Base-by-base conservation (phyloP, 1,140 invertebrate species). In the Ceratosolen fusciceps region DNA sequence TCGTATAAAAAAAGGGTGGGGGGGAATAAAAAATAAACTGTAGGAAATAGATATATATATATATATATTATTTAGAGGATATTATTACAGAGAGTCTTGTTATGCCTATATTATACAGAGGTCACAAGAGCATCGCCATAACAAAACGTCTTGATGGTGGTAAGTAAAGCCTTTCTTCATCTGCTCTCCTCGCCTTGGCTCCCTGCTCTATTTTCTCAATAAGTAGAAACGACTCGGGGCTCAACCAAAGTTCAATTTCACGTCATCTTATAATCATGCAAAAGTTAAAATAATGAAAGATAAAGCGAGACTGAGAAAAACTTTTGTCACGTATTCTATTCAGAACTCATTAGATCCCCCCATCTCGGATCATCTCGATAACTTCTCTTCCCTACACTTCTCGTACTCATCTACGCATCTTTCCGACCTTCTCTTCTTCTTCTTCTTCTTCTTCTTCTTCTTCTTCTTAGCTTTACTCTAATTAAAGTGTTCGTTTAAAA, bases 181-280 rank as follows among this genome's bases (percentile, higher is more conserved):
- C 29, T 56, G 52, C 21, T 29, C 10, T 43, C 4, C 39, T 47
- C n/a, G 16, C 34, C 26, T 65, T 52, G n/a, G 21, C 56, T 47
- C 16, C 7, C 26, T 56, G 29, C 43, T 77, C 52, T 77, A 29
- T 47, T 71, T 71, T 29, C 31, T 12, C 24, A 31, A 65, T 29
- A 60, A 73, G 56, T 37, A 34, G 21, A 73, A 56, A 73, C 37
- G 70, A 39, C 67, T 29, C 14, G 26, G 70, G n/a, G 49, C n/a
- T 37, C 82, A 83, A 79, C 83, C 84, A 83, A 86, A 86, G 85
- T 86, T 87, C 86, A 86, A 87, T 87, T 84, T 83, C 83, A 81
- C 83, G 67, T 79, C 75, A 80, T 82, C 79, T 80, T 62, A 62
- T 80, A 80, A 85, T 85, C 83, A 83, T 83, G 83, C 86, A 86